Base-by-base conservation (phyloP, 2,797 vertebrate species). In the Eospalax fontanierii region DNA sequence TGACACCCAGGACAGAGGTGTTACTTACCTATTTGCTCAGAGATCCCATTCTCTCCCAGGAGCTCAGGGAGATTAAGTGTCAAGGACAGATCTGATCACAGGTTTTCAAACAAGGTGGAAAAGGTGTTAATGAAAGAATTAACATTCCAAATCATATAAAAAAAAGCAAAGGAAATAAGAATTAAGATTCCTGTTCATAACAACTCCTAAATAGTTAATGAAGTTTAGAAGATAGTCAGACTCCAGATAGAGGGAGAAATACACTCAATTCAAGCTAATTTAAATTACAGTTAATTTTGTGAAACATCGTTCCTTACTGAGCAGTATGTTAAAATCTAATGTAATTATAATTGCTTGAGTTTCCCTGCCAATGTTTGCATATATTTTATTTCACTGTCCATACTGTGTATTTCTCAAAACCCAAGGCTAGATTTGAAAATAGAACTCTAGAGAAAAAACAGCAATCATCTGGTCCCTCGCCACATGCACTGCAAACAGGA, bases 401-500 rank as follows among this genome's bases (percentile, higher is more conserved):
- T 46, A 83, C 50, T 43, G 33, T 16, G 22, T 75, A 74, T 87
- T 96, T 94, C 89, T 65, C 81, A 90, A 92, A 97, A 91, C 80
- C 73, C 89, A 89, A 57, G 46, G 63, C 12, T 89, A 75, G 92
- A 86, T 87, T 93, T 93, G 89, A 91, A 96, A 97, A 90, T 89
- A 95, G 95, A 95, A 79, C 40, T 91, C 73, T 11, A 85, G 70
- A 95, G 91, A n/a, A 22, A 66, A 93, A 78, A 38, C 79, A 95
- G 63, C 94, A 90, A 95, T 96, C 95, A 94, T 87, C 87, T 87
- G 84, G 79, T 83, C 81, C 91, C 82, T 84, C 88, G 81, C 3
- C n/a, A 30, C 82, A 68, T 24, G 73, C 46, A 88, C 54, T 96
- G 68, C 97, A 94, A 95, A 97, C 84, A 95, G 95, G 95, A 97